phyloP scores from a whole-genome alignment of 2,888 invertebrate genomes.

The Sarcophaga carnaria region DNA sequence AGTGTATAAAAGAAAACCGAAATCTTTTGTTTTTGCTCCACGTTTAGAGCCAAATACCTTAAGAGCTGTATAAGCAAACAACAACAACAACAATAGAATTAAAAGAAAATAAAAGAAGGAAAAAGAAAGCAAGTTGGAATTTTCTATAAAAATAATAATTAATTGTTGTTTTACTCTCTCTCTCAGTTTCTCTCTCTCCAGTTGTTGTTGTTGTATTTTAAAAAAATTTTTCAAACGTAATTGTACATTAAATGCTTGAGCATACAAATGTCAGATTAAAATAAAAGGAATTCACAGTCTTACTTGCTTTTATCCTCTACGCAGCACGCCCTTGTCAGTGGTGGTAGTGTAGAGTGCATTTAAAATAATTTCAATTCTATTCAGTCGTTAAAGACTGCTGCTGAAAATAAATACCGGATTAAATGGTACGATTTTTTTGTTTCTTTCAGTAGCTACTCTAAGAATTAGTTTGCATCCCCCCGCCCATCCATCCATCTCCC shows the following conservation, averaged over 20 bases:
- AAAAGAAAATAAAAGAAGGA: too few relatives aligned
- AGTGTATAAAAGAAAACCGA: constrained; percentile 21
- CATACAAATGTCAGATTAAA: constrained; percentile 59
- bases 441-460: background rate
- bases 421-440: constrained; percentile 35
- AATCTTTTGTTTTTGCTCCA: constrained; percentile 60
- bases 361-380: constrained; percentile 22
- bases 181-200: too few relatives aligned
- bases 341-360: background rate
- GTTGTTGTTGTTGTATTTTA: too few relatives aligned
- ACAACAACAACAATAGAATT: constrained; percentile 21
- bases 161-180: constrained; percentile 40
- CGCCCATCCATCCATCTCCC: too few relatives aligned
- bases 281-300: constrained; percentile 25
- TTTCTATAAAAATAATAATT: constrained; percentile 58
- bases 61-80: constrained; percentile 15
- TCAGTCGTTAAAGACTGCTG: constrained; percentile 3
- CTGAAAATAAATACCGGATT: constrained; percentile 37
- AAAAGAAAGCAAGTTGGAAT: constrained; percentile 28
- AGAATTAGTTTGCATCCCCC: background rate
- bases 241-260: constrained; percentile 50
- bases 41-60: constrained; percentile 47
- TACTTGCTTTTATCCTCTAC: background rate
- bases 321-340: background rate
- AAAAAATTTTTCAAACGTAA: constrained; percentile 35